Percentiles rank a stretch among this genome's conserved stretches.
These are phyloP conservation scores for Monopis laevigella DNA, from an alignment of 2,888 invertebrate species.

Conservation along the genomic window DNA sequence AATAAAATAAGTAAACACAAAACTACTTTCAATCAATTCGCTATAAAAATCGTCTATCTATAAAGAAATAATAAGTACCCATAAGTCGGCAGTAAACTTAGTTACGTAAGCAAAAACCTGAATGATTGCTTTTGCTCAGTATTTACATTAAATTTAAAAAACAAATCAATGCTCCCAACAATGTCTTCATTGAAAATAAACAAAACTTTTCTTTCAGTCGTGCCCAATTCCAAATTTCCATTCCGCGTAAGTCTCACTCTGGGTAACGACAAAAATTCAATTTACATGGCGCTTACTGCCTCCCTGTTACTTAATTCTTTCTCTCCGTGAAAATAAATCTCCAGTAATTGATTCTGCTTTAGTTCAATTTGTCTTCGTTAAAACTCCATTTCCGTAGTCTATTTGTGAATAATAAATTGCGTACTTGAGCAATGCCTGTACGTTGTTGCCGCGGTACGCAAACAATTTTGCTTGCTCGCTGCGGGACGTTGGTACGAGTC, in stretches of 20 bases:
- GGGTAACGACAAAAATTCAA: conserved; percentile 53
- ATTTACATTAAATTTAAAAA: conserved; percentile 8
- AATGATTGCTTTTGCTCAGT: conserved; percentile 1
- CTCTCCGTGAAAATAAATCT: conserved; percentile 59
- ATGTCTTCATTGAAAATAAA: conserved; percentile 13
- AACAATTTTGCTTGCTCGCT: conserved; percentile 37
- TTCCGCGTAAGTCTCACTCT: conserved; percentile 15
- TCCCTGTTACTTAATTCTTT: conserved; percentile 58
- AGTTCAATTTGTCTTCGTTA: conserved; percentile 66
- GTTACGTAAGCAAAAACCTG: neutral
- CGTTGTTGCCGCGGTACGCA: conserved; percentile 34
- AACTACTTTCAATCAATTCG: no score
- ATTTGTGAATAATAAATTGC: conserved; percentile 63
- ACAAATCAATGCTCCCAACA: conserved; percentile 6
- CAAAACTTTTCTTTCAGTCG: conserved; percentile 13
- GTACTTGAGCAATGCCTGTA: conserved; percentile 43
- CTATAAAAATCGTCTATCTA: no score
- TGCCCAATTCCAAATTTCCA: conserved; percentile 12
- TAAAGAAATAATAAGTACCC: no score
- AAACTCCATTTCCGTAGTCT: conserved; percentile 62
- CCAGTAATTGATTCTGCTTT: conserved; percentile 62
- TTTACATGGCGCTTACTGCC: conserved; percentile 48
- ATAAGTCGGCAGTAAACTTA: no score
- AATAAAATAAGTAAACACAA: no score
- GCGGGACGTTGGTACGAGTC: conserved; percentile 37